Evolutionary conservation across 2,113 vertebrate species (phyloP).

Genomic region (Pterocles orientalis): DNA sequence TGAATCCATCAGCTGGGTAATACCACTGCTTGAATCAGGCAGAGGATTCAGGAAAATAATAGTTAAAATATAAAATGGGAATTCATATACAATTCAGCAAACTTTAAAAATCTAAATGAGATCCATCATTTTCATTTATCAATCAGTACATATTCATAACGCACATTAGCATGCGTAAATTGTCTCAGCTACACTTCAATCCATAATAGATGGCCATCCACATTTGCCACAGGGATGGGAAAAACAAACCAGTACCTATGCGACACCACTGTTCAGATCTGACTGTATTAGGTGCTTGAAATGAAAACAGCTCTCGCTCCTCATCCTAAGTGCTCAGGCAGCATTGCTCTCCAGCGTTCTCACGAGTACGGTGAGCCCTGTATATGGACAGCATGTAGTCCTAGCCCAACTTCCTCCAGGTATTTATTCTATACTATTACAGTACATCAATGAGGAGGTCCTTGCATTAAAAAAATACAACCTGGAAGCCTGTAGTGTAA

Average conservation of each 20-base stretch:
- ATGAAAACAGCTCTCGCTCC: accelerated
- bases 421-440: background rate
- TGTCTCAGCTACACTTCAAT: background rate
- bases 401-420: background rate
- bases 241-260: background rate
- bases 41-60: background rate
- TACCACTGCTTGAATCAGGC: background rate
- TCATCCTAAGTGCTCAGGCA: background rate
- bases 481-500: background rate
- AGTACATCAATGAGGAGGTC: background rate
- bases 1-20: conserved; percentile 26
- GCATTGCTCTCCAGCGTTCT: background rate
- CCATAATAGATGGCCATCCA: background rate
- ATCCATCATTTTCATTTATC: background rate
- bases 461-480: background rate
- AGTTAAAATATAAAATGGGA: background rate
- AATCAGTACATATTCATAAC: background rate
- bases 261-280: accelerated
- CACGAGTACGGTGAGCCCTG: background rate
- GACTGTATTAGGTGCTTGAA: background rate
- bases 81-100: background rate
- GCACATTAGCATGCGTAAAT: background rate
- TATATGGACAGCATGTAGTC: background rate
- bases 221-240: background rate
- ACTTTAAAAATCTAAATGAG: background rate